Percentiles rank a stretch among this genome's conserved stretches.
Conservation (phyloP, 1,140 invertebrate genomes). For the Philopotamus ludificatus region DNA sequence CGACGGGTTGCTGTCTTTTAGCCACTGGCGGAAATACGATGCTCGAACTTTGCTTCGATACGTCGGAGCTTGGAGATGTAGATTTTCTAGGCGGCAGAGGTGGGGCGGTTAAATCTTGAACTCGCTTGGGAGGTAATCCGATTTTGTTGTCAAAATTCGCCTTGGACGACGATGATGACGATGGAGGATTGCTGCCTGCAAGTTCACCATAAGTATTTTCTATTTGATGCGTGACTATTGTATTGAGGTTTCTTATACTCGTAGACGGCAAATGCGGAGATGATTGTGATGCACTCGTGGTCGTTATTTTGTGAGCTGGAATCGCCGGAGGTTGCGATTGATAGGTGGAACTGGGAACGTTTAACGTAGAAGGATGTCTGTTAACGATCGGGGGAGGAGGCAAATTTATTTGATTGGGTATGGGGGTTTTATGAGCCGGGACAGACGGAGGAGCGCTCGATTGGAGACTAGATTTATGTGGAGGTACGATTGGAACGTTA, state of each 20-base stretch:
- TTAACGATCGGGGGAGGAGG: conserved; percentile 11
- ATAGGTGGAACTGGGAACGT: not conserved
- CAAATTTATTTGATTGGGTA: conserved; percentile 7
- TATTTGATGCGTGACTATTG: conserved; percentile 27
- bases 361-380: not conserved
- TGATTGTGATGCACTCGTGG: too few species aligned
- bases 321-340: conserved; percentile 18
- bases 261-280: conserved; percentile 26
- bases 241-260: conserved; percentile 34
- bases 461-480: conserved; percentile 26
- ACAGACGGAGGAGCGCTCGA: not conserved
- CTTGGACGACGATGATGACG: conserved; percentile 6
- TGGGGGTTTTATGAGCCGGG: conserved; percentile 21
- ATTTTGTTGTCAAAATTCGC: conserved; percentile 29
- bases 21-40: not conserved
- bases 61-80: conserved; percentile 46
- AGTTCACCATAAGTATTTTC: conserved; percentile 49
- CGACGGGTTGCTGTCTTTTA: conserved; percentile 5
- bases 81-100: conserved; percentile 53
- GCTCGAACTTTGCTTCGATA: not conserved
- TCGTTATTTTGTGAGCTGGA: conserved; percentile 32
- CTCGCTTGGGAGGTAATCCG: conserved; percentile 36
- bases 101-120: conserved; percentile 50
- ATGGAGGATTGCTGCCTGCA: conserved; percentile 9
- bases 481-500: conserved; percentile 30